Conservation (phyloP, 2,888 invertebrate species). For the Parnassius glacialis region DNA sequence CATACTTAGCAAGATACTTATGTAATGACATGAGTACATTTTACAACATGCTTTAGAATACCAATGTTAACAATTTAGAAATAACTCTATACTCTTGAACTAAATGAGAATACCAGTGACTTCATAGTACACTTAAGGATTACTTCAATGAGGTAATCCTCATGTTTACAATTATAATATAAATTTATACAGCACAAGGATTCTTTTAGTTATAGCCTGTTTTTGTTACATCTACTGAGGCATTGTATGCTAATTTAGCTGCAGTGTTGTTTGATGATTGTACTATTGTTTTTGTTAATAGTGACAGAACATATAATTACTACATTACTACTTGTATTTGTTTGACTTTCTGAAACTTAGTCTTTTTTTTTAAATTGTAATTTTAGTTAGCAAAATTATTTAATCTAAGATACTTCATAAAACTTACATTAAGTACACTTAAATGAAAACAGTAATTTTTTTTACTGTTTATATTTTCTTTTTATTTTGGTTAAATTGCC, state of each 20-base stretch:
- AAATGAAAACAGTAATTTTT: too few species aligned
- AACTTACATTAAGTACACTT: too few species aligned
- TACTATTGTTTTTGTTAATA: slow-evolving; percentile 9
- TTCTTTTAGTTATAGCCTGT: not conserved
- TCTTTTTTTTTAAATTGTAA: too few species aligned
- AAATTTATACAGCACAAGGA: slow-evolving; percentile 2
- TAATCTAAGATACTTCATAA: too few species aligned
- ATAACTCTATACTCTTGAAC: not conserved
- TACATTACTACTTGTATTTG: too few species aligned
- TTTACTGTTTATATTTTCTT: too few species aligned
- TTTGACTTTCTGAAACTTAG: too few species aligned
- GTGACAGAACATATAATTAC: not conserved
- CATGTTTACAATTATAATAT: slow-evolving; percentile 6
- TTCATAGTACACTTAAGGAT: slow-evolving; percentile 12
- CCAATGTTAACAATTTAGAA: slow-evolving; percentile 5
- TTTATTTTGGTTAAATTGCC: too few species aligned
- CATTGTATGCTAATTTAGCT: slow-evolving; percentile 18
- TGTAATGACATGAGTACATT: not conserved
- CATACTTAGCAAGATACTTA: slow-evolving; percentile 12
- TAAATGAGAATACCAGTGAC: slow-evolving; percentile 17
- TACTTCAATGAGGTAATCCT: slow-evolving; percentile 13
- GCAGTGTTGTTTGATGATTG: slow-evolving; percentile 5
- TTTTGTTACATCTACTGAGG: not conserved
- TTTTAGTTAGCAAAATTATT: too few species aligned
- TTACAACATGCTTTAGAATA: not conserved